These are phyloP conservation scores for Trachymyrmex septentrionalis DNA, from an alignment of 1,140 invertebrate genomes.

Conservation along the genomic window DNA sequence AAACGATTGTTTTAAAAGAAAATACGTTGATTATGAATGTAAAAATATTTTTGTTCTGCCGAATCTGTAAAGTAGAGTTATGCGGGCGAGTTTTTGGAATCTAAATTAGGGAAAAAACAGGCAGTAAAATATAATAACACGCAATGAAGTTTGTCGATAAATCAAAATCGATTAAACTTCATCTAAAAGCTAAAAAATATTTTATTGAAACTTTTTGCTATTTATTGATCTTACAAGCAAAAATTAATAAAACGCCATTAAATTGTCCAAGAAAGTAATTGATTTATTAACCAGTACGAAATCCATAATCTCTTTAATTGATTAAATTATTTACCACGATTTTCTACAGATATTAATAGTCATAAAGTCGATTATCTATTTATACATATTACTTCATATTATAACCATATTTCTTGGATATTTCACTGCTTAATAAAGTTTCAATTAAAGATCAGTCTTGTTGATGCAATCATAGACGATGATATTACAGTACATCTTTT, in stretches of 20 bases:
- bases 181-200: neutral
- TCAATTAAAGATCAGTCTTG: neutral
- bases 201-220: neutral
- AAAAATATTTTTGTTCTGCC: neutral
- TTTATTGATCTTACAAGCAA: slow-evolving; percentile 8
- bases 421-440: neutral
- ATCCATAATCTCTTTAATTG: neutral
- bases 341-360: neutral
- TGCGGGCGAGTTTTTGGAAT: neutral
- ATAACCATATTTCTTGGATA: neutral
- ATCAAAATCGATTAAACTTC: neutral
- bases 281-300: neutral
- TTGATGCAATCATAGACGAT: neutral
- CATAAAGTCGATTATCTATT: neutral
- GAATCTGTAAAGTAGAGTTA: neutral
- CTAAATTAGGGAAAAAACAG: neutral
- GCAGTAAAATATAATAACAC: slow-evolving; percentile 5
- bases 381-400: neutral
- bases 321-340: neutral
- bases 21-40: neutral
- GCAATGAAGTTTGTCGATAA: neutral
- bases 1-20: neutral
- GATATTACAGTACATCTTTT: neutral
- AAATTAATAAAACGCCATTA: neutral
- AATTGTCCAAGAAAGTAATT: neutral